These are phyloP conservation scores for Cerceris rybyensis DNA, from an alignment of 2,888 invertebrate species.

Conservation along the genomic window DNA sequence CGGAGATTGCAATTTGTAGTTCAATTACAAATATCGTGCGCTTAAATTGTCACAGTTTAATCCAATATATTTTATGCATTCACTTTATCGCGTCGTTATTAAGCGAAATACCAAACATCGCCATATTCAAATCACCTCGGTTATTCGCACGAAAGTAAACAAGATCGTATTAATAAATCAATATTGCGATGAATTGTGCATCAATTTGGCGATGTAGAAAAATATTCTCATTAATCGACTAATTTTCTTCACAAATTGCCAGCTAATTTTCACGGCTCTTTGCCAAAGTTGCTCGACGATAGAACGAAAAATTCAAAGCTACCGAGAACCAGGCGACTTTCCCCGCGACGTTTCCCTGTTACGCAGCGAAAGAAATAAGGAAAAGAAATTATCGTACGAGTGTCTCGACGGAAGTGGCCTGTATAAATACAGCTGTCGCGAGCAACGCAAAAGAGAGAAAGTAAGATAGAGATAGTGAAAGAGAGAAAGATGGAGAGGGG, in stretches of 20 bases:
- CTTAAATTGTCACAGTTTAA: neutral
- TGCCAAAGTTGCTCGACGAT: neutral
- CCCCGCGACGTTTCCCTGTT: neutral
- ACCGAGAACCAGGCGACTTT: neutral
- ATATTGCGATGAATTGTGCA: neutral
- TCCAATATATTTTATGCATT: neutral
- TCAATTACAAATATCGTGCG: neutral
- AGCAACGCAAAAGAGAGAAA: constrained; percentile 36
- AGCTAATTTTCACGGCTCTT: neutral
- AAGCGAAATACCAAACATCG: no score
- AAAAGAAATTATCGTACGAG: constrained; percentile 59
- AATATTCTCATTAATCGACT: neutral
- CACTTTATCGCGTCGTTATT: neutral
- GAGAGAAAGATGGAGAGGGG: no score
- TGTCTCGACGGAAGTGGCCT: constrained; percentile 60
- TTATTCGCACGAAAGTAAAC: neutral
- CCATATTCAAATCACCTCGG: neutral
- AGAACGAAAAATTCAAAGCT: neutral
- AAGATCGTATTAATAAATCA: no score
- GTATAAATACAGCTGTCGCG: constrained; percentile 65
- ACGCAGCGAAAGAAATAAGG: constrained; percentile 37
- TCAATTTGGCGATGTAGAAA: neutral
- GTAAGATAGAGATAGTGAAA: no score
- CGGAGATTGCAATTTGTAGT: neutral
- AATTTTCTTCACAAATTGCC: neutral